Evolutionary conservation across 2,888 invertebrate species (phyloP).

Genomic region (Macrophya alboannulata): DNA sequence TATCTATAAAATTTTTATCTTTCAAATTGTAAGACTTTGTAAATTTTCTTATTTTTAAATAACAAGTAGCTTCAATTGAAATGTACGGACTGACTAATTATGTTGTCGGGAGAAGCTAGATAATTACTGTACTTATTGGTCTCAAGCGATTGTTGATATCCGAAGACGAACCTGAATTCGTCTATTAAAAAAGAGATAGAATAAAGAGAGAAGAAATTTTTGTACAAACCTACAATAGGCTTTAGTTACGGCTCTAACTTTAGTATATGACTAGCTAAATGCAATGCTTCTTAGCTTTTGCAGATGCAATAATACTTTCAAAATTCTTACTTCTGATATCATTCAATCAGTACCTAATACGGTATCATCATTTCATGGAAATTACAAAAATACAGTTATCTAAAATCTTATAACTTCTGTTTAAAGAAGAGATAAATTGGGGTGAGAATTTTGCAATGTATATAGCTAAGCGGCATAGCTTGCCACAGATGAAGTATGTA

Average conservation of each 20-base stretch:
- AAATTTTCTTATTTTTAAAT: background rate
- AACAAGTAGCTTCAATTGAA: background rate
- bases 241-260: conserved; percentile 62
- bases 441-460: conserved; percentile 33
- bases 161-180: background rate
- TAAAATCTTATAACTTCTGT: background rate
- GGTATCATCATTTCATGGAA: background rate
- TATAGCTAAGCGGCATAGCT: conserved; percentile 38
- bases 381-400: background rate
- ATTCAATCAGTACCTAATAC: background rate
- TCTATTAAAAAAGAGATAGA: conserved; percentile 4
- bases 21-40: conserved; percentile 2
- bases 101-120: conserved; percentile 41
- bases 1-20: background rate
- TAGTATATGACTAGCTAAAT: conserved; percentile 51
- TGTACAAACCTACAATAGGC: conserved; percentile 63
- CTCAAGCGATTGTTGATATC: conserved; percentile 36
- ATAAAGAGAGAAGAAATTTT: conserved; percentile 57
- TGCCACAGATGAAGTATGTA: conserved; percentile 44
- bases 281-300: conserved; percentile 56
- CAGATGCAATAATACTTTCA: conserved; percentile 46
- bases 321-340: conserved; percentile 47
- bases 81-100: background rate
- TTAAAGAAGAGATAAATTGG: background rate
- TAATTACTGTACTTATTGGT: conserved; percentile 46